phyloP scores from a whole-genome alignment of 37 sponge, comb jelly and placozoan genomes.

The Dysidea cf. avara region DNA sequence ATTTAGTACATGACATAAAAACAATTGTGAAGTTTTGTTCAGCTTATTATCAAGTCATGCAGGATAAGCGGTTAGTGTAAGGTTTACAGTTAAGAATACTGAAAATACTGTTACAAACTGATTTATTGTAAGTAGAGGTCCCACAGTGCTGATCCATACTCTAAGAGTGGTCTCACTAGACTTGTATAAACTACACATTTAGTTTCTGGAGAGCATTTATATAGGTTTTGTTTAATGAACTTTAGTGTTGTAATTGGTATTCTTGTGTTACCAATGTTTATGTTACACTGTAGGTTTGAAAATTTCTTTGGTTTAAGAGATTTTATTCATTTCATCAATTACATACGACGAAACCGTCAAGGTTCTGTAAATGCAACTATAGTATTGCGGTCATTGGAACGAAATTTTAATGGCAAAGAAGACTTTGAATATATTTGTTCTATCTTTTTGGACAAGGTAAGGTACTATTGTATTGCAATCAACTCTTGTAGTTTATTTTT shows the following conservation, averaged over 20 bases:
- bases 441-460: conserved; percentile 58
- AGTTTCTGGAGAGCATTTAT: too few relatives aligned
- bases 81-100: not conserved
- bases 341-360: conserved; percentile 49
- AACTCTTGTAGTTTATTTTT: too few relatives aligned
- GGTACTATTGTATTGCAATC: not conserved
- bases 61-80: not conserved
- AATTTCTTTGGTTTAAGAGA: conserved; percentile 83
- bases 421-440: conserved; percentile 57
- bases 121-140: not conserved
- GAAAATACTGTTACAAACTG: too few relatives aligned
- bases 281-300: conserved; percentile 11
- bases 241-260: not conserved
- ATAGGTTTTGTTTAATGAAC: too few relatives aligned
- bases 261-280: too few relatives aligned
- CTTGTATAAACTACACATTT: too few relatives aligned
- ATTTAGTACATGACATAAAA: conserved; percentile 43
- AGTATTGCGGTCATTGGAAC: conserved; percentile 79
- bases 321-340: conserved; percentile 80
- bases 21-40: conserved; percentile 42
- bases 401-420: conserved; percentile 86
- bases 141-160: not conserved
- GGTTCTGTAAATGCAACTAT: conserved; percentile 43
- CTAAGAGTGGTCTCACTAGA: too few relatives aligned
- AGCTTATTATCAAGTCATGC: conserved; percentile 40